Base-by-base conservation (phyloP, 2,113 vertebrate genomes). In the Scytalopus superciliaris region DNA sequence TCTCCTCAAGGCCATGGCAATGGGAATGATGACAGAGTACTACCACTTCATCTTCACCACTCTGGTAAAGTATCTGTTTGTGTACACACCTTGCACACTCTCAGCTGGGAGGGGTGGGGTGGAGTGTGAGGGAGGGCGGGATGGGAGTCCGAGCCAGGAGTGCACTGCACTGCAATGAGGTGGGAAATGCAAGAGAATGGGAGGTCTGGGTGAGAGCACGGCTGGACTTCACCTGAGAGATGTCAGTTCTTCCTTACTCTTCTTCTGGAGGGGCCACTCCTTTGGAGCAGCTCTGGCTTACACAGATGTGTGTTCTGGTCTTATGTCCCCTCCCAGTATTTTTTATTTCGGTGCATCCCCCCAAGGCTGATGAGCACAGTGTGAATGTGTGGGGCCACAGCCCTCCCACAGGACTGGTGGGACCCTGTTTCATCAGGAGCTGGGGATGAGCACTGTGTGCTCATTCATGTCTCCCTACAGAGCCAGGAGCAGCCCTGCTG, bases 21-120 rank as follows among this genome's bases (percentile, higher is more conserved):
- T 99, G 99, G 99, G 99, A 94, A 99, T 99, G 99, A 99, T 99
- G 99, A 99, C 99, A 4, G 99, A 99, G 84, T 99, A 99, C 97
- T 99, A 99, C 98, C 99, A 99, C 98, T 99, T 99, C 98, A 99
- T 99, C 98, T 99, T 99, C 98, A 99, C 99, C 94, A 99, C 99
- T 74, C 98, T 99, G 99, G 99, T 99, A 99, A 99, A 35, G 98
- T 98, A 98, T 84, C 91, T 35, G 3, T 4, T n/a, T 28, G 10
- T 25, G 72, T 50, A 39, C 19, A 50, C 52, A 3, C 12, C n/a
- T 19, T 30, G 37, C 4, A 27, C 70, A 1, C 37, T 33, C 42
- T 0, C 52, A 7, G 62, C 7, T 4, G 67, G 37, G 52, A 12
- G 1, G 5, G 3, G 9, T 2, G 1, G 5, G 3, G 9, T 2